Base-by-base conservation (phyloP, 2,113 vertebrate genomes). In the Haliaeetus leucogaster region DNA sequence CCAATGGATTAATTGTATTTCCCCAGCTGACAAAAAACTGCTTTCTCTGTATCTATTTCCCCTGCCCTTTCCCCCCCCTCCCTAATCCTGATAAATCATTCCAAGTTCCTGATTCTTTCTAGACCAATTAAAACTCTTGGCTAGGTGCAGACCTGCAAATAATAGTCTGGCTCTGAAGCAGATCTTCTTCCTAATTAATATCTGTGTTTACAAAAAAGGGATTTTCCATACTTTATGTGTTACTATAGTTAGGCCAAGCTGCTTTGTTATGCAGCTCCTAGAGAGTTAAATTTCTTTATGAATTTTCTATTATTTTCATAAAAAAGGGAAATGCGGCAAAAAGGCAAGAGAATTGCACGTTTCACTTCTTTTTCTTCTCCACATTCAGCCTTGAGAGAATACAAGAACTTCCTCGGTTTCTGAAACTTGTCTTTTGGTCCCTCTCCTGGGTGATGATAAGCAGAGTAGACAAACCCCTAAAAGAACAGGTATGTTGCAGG, bases 171-270 rank as follows among this genome's bases (percentile, higher is more conserved):
- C 91, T 98, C 94, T 95, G 86, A 96, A 94, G 94, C 89, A 95
- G 85, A 73, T 78, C 30, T 93, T 89, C 40, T 92, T 89, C 40
- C 79, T 96, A 96, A 96, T 97, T 98, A 98, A 97, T 97, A 96
- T 84, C 58, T 92, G 80, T 92, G 76, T 84, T 97, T 96, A 94
- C 48, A 81, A 93, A 96, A 93, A 66, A 92, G 53, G 50, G 73
- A 90, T 96, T 97, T 97, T 91, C 86, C 73, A 78, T 93, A 96
- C 73, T 95, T 79, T 90, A 94, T 84, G 79, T 87, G 86, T 94
- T 96, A 86, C 93, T 85, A 91, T 87, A 95, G 82, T 97, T 86
- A 96, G 73, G 84, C 40, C 71, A 97, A 97, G 96, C 81, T 95
- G 82, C 70, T 97, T 97, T 92, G 80, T 53, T 97, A 34, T 95